Percentiles rank a stretch among this genome's conserved stretches.
Conservation (phyloP, 2,113 vertebrate genomes). For the Thunnus maccoyii region DNA sequence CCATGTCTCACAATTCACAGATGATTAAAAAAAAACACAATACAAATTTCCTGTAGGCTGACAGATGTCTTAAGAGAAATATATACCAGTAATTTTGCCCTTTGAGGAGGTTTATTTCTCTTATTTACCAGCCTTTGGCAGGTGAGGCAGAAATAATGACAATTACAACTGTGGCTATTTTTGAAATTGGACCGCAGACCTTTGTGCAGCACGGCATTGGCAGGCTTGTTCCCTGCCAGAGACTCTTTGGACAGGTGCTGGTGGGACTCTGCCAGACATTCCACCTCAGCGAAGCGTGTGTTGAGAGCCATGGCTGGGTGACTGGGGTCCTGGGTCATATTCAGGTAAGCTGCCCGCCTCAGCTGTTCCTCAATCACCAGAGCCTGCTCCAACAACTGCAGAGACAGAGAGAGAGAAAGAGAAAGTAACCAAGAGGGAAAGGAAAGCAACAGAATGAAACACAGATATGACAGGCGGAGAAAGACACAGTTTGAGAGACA, state of each 20-base stretch:
- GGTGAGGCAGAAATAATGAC: not conserved
- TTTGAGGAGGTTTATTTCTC: not conserved
- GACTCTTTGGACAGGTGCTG: slow-evolving; percentile 99
- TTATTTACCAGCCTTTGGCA: not conserved
- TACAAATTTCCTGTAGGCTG: no score
- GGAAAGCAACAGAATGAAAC: not conserved
- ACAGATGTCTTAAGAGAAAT: no score
- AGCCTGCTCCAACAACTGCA: slow-evolving; percentile 95
- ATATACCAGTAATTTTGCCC: not conserved
- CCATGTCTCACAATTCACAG: no score
- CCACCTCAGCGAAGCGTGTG: slow-evolving; percentile 95
- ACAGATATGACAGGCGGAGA: not conserved
- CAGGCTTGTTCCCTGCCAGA: slow-evolving; percentile 96
- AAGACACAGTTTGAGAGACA: not conserved
- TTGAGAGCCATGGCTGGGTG: slow-evolving; percentile 98
- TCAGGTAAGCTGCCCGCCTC: slow-evolving; percentile 95
- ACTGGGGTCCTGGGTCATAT: slow-evolving; percentile 97
- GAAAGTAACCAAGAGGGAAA: not conserved
- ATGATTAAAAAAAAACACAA: no score
- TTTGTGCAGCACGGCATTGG: slow-evolving; percentile 97
- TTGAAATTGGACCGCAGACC: slow-evolving; percentile 77
- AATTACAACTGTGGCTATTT: not conserved
- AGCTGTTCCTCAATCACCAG: slow-evolving; percentile 99
- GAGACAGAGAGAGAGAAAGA: not conserved
- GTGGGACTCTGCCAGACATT: slow-evolving; percentile 98